Evolutionary conservation across 2,797 vertebrate species (phyloP).

Genomic region (Urosaurus nigricauda): DNA sequence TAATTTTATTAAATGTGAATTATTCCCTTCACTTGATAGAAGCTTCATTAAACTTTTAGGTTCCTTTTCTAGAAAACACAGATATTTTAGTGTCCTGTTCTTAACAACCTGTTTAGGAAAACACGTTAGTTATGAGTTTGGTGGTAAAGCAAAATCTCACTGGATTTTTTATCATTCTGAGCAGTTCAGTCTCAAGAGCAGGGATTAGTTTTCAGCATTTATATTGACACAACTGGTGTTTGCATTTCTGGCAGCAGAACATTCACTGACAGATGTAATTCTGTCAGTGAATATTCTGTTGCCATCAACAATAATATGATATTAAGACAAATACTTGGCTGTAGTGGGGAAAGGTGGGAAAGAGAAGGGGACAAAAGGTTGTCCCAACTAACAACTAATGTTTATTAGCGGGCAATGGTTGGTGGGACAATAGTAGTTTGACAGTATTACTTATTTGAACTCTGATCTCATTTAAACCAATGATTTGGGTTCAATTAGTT

Average conservation of each 20-base stretch:
- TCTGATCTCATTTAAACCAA: not conserved
- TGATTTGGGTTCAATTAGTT: not conserved
- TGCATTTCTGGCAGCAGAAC: not conserved
- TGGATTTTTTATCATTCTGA: not conserved
- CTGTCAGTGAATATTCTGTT: not conserved
- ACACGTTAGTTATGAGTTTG: not conserved
- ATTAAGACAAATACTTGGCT: not conserved
- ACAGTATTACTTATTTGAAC: not conserved
- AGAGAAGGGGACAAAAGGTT: not conserved
- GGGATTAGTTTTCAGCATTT: not conserved
- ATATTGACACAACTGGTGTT: not conserved
- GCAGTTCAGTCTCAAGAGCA: not conserved
- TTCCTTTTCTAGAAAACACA: not conserved
- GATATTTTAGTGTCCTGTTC: not conserved
- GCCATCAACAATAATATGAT: not conserved
- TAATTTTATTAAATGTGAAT: not conserved
- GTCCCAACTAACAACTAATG: not conserved
- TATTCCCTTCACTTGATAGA: not conserved
- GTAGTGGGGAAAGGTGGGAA: not conserved
- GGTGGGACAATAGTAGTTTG: not conserved
- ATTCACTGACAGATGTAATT: not conserved
- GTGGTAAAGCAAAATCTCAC: not conserved
- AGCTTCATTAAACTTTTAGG: not conserved
- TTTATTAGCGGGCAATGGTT: not conserved
- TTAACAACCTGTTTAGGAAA: not conserved